Percentiles rank a stretch among this genome's conserved stretches.
These are phyloP conservation scores for Gastrophryne carolinensis DNA, from an alignment of 2,797 vertebrate genomes.

Conservation along the genomic window DNA sequence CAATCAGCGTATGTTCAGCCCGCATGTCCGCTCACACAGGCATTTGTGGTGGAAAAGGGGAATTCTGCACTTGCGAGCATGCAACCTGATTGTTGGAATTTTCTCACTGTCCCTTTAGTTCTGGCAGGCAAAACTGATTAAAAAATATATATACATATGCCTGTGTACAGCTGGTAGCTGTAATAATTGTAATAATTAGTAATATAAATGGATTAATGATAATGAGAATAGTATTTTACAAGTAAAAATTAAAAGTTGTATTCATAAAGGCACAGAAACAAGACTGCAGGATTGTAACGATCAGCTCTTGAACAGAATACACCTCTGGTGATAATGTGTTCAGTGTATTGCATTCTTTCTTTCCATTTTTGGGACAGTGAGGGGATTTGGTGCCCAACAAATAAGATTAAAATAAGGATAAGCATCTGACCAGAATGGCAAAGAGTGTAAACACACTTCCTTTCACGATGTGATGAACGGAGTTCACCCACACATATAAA, in stretches of 20 bases:
- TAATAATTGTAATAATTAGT: too few species aligned
- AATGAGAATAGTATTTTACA: not conserved
- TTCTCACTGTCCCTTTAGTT: too few species aligned
- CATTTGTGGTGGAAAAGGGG: too few species aligned
- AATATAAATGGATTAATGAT: not conserved
- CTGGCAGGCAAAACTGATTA: too few species aligned
- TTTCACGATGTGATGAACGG: slow-evolving; percentile 39
- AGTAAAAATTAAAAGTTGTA: not conserved
- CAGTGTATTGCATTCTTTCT: slow-evolving; percentile 2
- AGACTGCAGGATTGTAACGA: not conserved
- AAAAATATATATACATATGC: too few species aligned
- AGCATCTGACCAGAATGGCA: slow-evolving; percentile 39
- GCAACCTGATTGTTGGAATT: too few species aligned
- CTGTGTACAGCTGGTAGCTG: too few species aligned
- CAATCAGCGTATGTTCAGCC: too few species aligned
- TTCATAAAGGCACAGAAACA: not conserved
- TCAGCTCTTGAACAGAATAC: not conserved
- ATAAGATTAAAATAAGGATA: slow-evolving; percentile 38
- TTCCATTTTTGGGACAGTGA: slow-evolving; percentile 7
- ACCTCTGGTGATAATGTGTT: not conserved
- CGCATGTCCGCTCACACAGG: too few species aligned
- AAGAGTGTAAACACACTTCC: slow-evolving; percentile 37
- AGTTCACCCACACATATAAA: slow-evolving; percentile 34
- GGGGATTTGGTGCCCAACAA: slow-evolving; percentile 8
- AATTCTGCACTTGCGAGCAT: too few species aligned